Base-by-base conservation (phyloP, 2,113 vertebrate genomes). In the Corydoras sp. region DNA sequence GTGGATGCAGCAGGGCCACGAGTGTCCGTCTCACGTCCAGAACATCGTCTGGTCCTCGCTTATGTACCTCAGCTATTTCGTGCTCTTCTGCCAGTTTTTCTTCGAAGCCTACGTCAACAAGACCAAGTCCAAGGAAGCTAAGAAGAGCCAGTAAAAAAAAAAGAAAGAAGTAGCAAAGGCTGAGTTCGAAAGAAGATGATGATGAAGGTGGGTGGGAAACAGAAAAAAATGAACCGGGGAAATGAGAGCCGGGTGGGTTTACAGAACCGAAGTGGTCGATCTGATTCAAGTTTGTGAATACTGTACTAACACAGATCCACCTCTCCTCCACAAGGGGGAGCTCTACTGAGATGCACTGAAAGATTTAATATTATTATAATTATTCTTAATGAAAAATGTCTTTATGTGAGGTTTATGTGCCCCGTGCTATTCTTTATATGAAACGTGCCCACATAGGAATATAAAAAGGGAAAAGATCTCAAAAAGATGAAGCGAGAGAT, bases 51-150 rank as follows among this genome's bases (percentile, higher is more conserved):
- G 95, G 97, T 98, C 95, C 69, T 98, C 97, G 8, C 94, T 98
- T 88, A 99, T 99, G 97, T 99, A 99, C 92, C 94, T 99, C 92
- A 99, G 97, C 92, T 98, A 99, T 89, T 94, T 98, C 72, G 93
- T 98, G 87, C 95, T 99, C 82, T 99, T 99, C 88, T 92, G 95
- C 84, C 97, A 97, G 86, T 99, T 99, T 90, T 99, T 98, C 89
- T 91, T 93, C 65, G 95, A 96, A 86, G 96, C 96, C 86, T 99
- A 99, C 82, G 74, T 98, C 0, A 85, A 89, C 89, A 97, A 93
- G 87, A 88, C 85, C 85, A 90, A 89, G 80, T 88, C 89, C 61
- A 15, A 76, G 2, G 84, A 71, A 56, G 31, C 74, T 65, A 89
- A 83, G 82, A 91, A 90, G 81, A 81, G 53, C 35, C 76, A 87